Conservation (phyloP, 2,797 vertebrate genomes). For the Australoheros facetus region DNA sequence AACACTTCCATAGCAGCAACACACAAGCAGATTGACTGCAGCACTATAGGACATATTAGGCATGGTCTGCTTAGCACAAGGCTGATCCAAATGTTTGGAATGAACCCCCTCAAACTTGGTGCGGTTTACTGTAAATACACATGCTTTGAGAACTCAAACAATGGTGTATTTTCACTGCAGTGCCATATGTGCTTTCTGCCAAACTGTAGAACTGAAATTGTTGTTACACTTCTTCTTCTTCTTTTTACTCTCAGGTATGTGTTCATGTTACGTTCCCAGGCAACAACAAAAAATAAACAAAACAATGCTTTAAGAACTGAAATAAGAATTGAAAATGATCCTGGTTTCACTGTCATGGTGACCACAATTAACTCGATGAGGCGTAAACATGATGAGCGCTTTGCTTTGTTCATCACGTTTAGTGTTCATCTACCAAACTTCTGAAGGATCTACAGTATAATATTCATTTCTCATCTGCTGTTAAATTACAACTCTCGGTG, state of each 20-base stretch:
- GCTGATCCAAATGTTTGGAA: conserved; percentile 47
- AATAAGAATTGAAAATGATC: conserved; percentile 26
- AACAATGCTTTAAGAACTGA: conserved; percentile 6
- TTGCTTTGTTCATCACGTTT: not conserved
- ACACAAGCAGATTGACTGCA: conserved; percentile 53
- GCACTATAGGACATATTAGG: conserved; percentile 54
- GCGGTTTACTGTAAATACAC: conserved; percentile 25
- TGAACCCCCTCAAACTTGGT: conserved; percentile 25
- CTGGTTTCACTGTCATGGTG: not conserved
- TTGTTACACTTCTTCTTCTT: conserved; percentile 4
- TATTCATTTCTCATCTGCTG: conserved; percentile 5
- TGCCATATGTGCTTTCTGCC: conserved; percentile 19
- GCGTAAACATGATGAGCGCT: not conserved
- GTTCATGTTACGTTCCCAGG: conserved; percentile 12
- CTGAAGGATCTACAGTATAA: not conserved
- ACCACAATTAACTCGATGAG: fast-evolving
- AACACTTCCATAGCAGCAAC: conserved; percentile 60
- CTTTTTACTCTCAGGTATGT: conserved; percentile 32
- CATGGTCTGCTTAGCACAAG: conserved; percentile 52
- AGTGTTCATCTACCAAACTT: not conserved
- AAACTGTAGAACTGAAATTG: conserved; percentile 21
- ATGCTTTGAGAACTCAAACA: conserved; percentile 24
- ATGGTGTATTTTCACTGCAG: conserved; percentile 7
- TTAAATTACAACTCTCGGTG: not conserved
- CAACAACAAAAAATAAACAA: not conserved